Evolutionary conservation across 2,888 invertebrate genomes (phyloP), one percentile per base, ranked within the genome.

Genomic region (Cylindroiulus punctatus): DNA sequence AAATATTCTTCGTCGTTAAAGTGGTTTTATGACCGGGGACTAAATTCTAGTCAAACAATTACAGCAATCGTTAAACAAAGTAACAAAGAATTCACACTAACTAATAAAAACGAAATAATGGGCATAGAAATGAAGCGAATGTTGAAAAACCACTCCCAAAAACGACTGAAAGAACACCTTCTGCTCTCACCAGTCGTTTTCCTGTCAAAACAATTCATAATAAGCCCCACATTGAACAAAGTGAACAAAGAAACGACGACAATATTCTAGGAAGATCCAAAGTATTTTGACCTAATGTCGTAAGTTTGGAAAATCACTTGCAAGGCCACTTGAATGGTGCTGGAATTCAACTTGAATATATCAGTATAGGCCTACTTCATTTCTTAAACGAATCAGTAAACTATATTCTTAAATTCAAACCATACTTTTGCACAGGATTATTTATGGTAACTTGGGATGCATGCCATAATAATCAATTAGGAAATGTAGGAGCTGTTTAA

Each of bases 1-100:
- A 76, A 76, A 76, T 76, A 76, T 76, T 76, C 30, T 30, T 76
- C 76, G 76, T 76, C 76, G 76, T 76, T 76, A 76, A 76, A 76
- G 76, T 76, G 76, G 30, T 76, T 76, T 76, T 76, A 76, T 76
- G 76, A 76, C 10, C n/a, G n/a, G 76, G 17, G 30, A 76, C 76
- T 76, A 76, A 76, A 76, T 30, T 14, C 12, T 32, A 76, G 76
- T 76, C 76, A 76, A 76, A 76, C 76, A 76, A 76, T 76, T 76
- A 76, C 76, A 76, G 30, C 76, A 76, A 76, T 76, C 76, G 76
- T 76, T 76, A 76, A 76, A 76, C 76, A 76, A 52, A 52, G 52
- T 52, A 19, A 52, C 52, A 52, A 76, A 76, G 76, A 76, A 76
- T 76, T 76, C 76, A 32, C 76, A 76, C 76, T 32, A 14, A 76